Conservation (phyloP, 2,113 vertebrate species). For the Chunga burmeisteri region DNA sequence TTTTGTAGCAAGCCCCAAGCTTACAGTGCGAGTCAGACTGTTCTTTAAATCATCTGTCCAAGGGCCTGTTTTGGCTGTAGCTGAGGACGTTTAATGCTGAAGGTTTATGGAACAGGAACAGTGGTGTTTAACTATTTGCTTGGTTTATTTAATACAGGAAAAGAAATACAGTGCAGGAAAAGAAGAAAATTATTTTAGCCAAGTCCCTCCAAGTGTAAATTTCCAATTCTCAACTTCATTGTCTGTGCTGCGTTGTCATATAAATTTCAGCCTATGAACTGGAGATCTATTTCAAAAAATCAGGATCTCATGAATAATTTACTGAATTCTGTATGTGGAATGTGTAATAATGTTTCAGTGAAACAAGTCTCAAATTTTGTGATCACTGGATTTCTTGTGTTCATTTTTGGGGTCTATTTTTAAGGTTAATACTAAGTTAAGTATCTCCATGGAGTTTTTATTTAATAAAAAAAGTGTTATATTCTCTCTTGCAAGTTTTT, state of each 20-base stretch:
- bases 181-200: background rate
- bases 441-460: background rate
- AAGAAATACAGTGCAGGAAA: background rate
- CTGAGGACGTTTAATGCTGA: background rate
- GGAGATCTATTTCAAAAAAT: background rate
- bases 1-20: background rate
- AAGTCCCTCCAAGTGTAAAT: background rate
- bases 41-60: background rate
- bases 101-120: background rate
- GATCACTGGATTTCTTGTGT: background rate
- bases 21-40: background rate
- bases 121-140: background rate
- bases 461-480: background rate
- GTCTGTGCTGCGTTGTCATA: background rate
- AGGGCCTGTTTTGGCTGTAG: background rate
- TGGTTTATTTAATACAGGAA: background rate
- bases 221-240: background rate
- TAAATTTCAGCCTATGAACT: background rate
- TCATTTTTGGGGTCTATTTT: background rate
- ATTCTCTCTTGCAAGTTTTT: background rate
- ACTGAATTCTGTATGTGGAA: background rate
- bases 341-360: background rate
- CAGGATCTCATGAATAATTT: background rate
- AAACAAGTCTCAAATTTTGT: background rate
- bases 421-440: background rate